phyloP scores from a whole-genome alignment of 2,888 invertebrate species.

The Anoncus sp. region DNA sequence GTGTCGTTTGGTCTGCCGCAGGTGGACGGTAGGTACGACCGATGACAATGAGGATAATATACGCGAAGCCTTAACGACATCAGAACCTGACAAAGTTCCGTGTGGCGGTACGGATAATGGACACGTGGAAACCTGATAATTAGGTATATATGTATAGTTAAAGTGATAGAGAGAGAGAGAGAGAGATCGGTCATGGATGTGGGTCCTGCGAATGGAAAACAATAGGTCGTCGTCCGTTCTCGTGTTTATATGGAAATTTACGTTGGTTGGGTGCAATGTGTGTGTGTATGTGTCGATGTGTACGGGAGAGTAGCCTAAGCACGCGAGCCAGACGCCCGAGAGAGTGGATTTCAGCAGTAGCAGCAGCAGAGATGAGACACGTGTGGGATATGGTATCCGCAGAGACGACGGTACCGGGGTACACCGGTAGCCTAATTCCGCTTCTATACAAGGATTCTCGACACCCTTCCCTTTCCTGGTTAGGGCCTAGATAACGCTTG shows the following conservation, averaged over 20 bases:
- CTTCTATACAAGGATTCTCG: slow-evolving; percentile 44
- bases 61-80: no score
- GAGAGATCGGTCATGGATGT: slow-evolving; percentile 52
- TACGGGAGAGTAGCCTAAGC: no score
- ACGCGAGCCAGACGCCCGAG: no score
- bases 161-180: no score
- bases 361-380: no score
- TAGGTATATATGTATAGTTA: no score
- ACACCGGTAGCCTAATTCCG: slow-evolving; percentile 22
- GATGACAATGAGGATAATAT: no score
- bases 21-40: no score
- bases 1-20: no score
- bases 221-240: slow-evolving; percentile 72
- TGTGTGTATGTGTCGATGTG: no score
- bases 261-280: slow-evolving; percentile 68
- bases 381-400: slow-evolving; percentile 15
- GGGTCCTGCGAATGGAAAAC: slow-evolving; percentile 71
- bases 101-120: slow-evolving; percentile 42
- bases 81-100: slow-evolving; percentile 37
- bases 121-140: slow-evolving; percentile 59
- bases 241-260: slow-evolving; percentile 80
- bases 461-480: no score
- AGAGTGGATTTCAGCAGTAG: no score
- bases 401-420: slow-evolving; percentile 36
- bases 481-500: slow-evolving; percentile 81